Evolutionary conservation across 2,113 vertebrate species (phyloP), one percentile per base, ranked within the genome.

Genomic region (Lates calcarifer): DNA sequence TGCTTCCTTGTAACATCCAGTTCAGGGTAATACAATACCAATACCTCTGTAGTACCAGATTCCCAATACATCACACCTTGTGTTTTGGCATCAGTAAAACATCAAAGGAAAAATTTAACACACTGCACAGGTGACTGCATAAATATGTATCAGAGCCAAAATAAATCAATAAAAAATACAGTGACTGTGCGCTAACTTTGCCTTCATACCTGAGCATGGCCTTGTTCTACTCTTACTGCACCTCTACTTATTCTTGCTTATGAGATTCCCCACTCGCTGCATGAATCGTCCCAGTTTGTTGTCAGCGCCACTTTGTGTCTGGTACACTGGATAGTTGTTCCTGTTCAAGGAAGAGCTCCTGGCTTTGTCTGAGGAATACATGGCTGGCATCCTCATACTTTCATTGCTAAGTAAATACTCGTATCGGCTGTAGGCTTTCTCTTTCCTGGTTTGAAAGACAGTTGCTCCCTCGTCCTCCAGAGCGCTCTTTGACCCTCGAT

Each of bases 221-320:
- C 5, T 13, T 29, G 15, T 15, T 20, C 26, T 12, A 51, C 26
- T 0, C 9, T 31, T 56, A 12, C 11, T n/a, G 3, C 20, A 5
- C 0, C 58, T 45, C 64, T 83, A 97, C 82, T 98, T 97, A 87
- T 89, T 97, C 93, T 97, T 98, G 85, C 93, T 81, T 14, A 97
- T 95, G 2, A 98, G 93, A 79, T 94, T 96, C 45, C 97, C 97
- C 0, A 95, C 81, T 56, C 95, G 96, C 70, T 98, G 97, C 95
- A 98, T 97, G 91, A 98, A 96, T 28, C 95, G 94, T 37, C 96
- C 96, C 83, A 98, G 93, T 81, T 96, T 97, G 66, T 97, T 98
- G 83, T 97, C 97, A 62, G 93, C 89, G 69, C 92, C 85, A 5
- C 94, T 91, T 53, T 95, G 67, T 0, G 94, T 82, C 66, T 92